Conservation (phyloP, 2,888 invertebrate genomes). For the Mycogona germanica region DNA sequence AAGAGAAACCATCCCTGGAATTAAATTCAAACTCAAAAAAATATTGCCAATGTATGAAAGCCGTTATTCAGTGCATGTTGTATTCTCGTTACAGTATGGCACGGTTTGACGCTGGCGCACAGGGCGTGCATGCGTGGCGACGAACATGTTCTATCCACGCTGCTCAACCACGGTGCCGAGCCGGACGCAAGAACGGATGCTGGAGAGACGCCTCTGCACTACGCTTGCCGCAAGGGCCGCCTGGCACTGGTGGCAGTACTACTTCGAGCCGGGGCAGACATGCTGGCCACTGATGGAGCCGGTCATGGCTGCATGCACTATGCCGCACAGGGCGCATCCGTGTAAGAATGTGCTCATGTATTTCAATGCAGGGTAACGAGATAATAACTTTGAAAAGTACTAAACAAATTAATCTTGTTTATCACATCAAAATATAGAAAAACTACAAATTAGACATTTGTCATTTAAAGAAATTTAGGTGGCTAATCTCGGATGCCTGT, state of each 20-base stretch:
- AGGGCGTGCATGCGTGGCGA: slow-evolving; percentile 11
- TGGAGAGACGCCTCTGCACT: slow-evolving; percentile 13
- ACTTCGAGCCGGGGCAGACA: slow-evolving; percentile 2
- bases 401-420: not conserved
- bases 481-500: no score
- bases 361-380: no score
- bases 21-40: no score
- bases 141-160: not conserved
- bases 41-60: no score
- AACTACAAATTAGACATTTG: no score
- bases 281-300: not conserved
- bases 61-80: no score
- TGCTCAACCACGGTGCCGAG: slow-evolving; percentile 5
- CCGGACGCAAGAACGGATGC: not conserved
- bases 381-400: not conserved
- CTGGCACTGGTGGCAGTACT: not conserved
- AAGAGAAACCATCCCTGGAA: not conserved
- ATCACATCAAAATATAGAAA: no score
- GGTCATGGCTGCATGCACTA: slow-evolving; percentile 10
- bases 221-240: slow-evolving; percentile 8
- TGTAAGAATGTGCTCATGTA: not conserved
- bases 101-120: slow-evolving; percentile 11
- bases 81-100: slow-evolving; percentile 3
- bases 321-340: slow-evolving; percentile 7
- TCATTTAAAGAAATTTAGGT: no score